Conservation (phyloP, 2,888 invertebrate species). For the Ashinkailepas kermadecensis region DNA sequence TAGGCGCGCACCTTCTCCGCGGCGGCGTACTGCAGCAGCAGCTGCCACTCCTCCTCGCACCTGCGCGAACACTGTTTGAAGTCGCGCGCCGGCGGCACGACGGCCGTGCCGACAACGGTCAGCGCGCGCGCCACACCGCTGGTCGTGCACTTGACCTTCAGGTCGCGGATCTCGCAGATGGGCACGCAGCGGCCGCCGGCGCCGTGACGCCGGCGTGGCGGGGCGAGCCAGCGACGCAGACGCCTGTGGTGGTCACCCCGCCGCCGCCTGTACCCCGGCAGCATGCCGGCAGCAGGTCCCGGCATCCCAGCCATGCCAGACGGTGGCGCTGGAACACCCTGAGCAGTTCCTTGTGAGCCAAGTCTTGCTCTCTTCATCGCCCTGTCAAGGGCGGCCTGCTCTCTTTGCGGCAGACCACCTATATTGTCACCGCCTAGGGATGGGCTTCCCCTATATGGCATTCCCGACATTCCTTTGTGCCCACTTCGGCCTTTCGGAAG, state of each 20-base stretch:
- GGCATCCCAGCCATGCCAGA: too few relatives aligned
- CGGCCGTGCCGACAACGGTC: background rate
- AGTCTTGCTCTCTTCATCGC: too few relatives aligned
- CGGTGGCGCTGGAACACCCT: too few relatives aligned
- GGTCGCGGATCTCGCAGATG: slow-evolving; percentile 2
- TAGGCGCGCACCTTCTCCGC: background rate
- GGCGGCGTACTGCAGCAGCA: slow-evolving; percentile 11
- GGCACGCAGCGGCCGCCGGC: slow-evolving; percentile 5
- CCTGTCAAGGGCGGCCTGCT: too few relatives aligned
- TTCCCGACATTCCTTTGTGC: too few relatives aligned
- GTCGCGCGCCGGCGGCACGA: background rate
- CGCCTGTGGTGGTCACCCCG: background rate
- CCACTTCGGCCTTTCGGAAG: too few relatives aligned
- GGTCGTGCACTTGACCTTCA: background rate
- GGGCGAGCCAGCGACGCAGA: background rate
- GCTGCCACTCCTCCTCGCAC: slow-evolving; percentile 2
- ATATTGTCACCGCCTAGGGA: too few relatives aligned
- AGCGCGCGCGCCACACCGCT: background rate
- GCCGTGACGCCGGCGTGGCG: background rate
- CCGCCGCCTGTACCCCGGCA: background rate
- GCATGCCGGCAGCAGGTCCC: background rate
- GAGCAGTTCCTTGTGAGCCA: too few relatives aligned
- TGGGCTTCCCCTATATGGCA: too few relatives aligned
- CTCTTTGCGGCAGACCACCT: too few relatives aligned
- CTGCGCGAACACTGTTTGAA: background rate